These are phyloP conservation scores for Leuciscus waleckii DNA, from an alignment of 2,797 vertebrate genomes.

Conservation along the genomic window DNA sequence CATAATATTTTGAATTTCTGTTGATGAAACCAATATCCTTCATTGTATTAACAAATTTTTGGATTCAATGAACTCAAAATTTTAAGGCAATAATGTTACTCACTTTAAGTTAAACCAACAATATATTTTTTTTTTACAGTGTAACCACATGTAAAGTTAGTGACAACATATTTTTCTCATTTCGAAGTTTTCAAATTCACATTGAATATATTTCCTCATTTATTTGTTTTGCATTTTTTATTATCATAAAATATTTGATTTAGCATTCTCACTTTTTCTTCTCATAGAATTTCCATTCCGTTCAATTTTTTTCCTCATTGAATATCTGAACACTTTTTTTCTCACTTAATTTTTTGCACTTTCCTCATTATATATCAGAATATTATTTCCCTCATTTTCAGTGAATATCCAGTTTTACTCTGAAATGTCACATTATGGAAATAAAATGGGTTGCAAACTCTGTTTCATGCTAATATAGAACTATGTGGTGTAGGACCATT, in stretches of 20 bases:
- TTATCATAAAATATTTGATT: background rate
- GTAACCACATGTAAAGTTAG: background rate
- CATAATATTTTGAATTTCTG: no score
- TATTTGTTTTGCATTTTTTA: background rate
- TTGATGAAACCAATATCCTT: no score
- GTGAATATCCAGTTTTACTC: no score
- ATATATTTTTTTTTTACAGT: no score
- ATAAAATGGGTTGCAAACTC: background rate
- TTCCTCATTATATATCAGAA: background rate
- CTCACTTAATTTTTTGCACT: background rate
- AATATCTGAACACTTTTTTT: background rate
- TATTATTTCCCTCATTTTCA: background rate
- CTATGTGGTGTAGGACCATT: background rate
- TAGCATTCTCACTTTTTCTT: background rate
- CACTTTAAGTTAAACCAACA: no score
- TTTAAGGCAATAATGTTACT: no score
- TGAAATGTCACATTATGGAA: background rate
- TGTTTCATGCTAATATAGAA: constrained; percentile 4
- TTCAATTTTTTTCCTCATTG: background rate
- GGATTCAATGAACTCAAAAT: no score
- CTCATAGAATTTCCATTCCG: background rate
- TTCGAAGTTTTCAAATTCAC: background rate
- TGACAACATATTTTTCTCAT: background rate
- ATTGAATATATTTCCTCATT: background rate
- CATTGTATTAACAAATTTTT: no score